Percentiles rank a stretch among this genome's conserved stretches.
Evolutionary conservation across 2,113 vertebrate species (phyloP).

Genomic region (Tyrannus savana): DNA sequence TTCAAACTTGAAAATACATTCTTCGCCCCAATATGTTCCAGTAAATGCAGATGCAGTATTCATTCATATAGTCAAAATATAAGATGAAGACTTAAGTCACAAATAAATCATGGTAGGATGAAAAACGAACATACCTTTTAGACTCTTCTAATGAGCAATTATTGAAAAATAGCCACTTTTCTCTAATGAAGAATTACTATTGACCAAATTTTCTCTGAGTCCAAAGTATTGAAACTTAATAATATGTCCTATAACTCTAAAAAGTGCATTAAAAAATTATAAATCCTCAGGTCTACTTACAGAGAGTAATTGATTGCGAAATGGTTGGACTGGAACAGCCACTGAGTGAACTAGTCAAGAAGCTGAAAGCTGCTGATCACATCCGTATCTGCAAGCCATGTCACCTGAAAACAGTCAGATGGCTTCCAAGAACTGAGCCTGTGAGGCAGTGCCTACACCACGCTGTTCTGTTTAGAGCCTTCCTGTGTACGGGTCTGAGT

Average conservation of each 20-base stretch:
- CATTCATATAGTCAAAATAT: neutral
- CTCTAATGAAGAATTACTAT: neutral
- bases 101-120: neutral
- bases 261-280: neutral
- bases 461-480: neutral
- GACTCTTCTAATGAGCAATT: neutral
- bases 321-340: neutral
- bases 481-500: neutral
- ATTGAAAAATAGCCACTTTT: neutral
- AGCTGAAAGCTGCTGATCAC: neutral
- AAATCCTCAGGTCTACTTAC: neutral
- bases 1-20: neutral
- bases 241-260: neutral
- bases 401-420: neutral
- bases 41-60: neutral
- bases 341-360: neutral
- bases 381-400: neutral
- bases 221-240: neutral
- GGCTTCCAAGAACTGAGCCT: neutral
- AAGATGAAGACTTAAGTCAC: neutral
- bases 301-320: neutral
- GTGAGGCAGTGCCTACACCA: neutral
- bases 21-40: neutral
- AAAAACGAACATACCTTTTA: neutral
- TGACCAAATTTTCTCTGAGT: neutral